Evolutionary conservation across 2,797 vertebrate genomes (phyloP).

Genomic region (Acridotheres tristis): DNA sequence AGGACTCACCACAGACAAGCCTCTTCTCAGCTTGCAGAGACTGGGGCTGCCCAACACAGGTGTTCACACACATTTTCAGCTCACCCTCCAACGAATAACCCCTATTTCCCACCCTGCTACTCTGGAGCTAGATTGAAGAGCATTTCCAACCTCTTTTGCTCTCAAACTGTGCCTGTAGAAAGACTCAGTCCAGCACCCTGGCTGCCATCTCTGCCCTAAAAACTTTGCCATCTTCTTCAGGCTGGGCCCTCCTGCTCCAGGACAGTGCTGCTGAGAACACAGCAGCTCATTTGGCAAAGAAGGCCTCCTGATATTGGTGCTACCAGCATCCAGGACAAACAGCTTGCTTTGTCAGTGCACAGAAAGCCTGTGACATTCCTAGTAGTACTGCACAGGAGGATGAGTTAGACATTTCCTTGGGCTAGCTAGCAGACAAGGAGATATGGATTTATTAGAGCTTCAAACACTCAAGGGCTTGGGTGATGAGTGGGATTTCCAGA

Average conservation of each 20-base stretch:
- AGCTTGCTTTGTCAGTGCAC: background rate
- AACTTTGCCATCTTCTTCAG: background rate
- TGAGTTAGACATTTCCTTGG: background rate
- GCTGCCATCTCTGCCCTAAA: background rate
- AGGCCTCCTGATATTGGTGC: background rate
- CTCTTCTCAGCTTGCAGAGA: background rate
- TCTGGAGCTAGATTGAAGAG: background rate
- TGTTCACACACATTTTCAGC: background rate
- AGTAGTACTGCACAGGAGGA: background rate
- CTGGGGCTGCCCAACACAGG: rapidly evolving
- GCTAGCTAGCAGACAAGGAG: background rate
- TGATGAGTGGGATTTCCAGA: conserved; percentile 44
- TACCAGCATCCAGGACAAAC: background rate
- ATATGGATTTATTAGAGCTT: conserved; percentile 30
- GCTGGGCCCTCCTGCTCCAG: background rate
- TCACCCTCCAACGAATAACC: background rate
- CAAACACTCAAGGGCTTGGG: conserved; percentile 30
- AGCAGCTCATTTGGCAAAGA: background rate
- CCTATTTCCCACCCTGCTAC: background rate
- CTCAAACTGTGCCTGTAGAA: background rate
- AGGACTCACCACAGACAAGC: background rate
- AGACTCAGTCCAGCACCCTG: background rate
- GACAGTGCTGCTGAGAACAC: background rate
- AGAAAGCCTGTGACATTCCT: background rate
- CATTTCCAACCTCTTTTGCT: background rate